These are phyloP conservation scores for Ectropis grisescens DNA, from an alignment of 1,140 invertebrate genomes.

Conservation along the genomic window DNA sequence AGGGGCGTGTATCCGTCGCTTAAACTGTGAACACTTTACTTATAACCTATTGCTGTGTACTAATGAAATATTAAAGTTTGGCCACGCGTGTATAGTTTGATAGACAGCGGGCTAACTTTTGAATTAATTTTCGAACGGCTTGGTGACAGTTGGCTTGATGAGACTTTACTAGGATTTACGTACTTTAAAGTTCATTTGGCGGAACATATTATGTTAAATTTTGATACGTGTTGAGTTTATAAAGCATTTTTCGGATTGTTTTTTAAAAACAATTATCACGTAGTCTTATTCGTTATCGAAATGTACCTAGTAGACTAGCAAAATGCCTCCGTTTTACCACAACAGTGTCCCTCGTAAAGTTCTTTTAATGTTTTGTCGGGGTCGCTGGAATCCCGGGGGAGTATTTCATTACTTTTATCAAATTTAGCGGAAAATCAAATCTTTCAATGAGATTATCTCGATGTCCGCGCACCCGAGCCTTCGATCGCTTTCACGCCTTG, in stretches of 20 bases:
- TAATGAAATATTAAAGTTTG: conserved; percentile 8
- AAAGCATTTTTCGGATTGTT: no score
- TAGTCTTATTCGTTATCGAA: no score
- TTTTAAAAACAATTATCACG: no score
- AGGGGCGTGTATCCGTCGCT: conserved; percentile 21
- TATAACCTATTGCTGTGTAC: conserved; percentile 17
- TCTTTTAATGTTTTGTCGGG: conserved; percentile 10
- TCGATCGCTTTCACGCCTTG: conserved; percentile 21
- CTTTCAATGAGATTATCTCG: conserved; percentile 60
- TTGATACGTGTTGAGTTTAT: no score
- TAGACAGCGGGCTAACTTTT: no score
- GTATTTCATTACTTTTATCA: conserved; percentile 64
- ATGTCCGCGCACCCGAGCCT: conserved; percentile 21
- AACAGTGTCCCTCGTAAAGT: conserved; percentile 3
- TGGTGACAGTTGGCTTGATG: no score
- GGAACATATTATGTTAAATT: no score
- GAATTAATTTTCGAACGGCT: no score
- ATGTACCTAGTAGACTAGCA: no score
- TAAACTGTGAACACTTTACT: conserved; percentile 28
- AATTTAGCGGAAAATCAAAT: conserved; percentile 68
- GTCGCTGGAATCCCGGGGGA: conserved; percentile 29
- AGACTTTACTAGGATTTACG: no score
- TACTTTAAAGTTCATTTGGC: no score
- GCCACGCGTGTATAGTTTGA: not conserved
- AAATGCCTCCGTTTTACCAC: no score